Conservation (phyloP, 1,140 invertebrate species). For the Belonocnema kinseyi region DNA sequence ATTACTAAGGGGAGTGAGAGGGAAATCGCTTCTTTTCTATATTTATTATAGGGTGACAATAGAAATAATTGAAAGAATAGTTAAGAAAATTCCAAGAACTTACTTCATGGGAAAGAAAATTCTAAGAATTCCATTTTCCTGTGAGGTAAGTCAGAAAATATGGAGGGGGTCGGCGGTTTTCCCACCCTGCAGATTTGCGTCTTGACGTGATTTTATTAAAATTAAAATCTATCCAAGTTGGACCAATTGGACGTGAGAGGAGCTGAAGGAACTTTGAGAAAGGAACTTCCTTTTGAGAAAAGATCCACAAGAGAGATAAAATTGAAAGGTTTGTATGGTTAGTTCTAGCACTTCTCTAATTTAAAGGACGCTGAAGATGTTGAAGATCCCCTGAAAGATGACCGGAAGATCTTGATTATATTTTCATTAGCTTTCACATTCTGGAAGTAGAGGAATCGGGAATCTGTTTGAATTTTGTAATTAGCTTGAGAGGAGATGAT, state of each 20-base stretch:
- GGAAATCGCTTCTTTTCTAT: too few species aligned
- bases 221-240: background rate
- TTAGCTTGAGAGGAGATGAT: too few species aligned
- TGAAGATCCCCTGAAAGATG: background rate
- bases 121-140: too few species aligned
- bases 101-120: too few species aligned
- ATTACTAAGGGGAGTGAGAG: too few species aligned
- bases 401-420: background rate
- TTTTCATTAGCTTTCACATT: background rate
- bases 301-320: conserved; percentile 5
- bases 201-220: background rate
- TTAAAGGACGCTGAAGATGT: background rate
- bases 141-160: too few species aligned
- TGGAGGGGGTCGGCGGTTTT: too few species aligned
- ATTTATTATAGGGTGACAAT: too few species aligned
- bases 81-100: background rate
- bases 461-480: too few species aligned
- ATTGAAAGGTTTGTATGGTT: conserved; percentile 1
- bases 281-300: background rate
- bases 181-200: too few species aligned
- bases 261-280: conserved; percentile 8
- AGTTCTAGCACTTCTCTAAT: background rate
- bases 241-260: background rate
- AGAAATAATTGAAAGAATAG: too few species aligned
- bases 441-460: too few species aligned